Conservation (phyloP, 2,888 invertebrate genomes). For the Stenchaetothrips biformis region DNA sequence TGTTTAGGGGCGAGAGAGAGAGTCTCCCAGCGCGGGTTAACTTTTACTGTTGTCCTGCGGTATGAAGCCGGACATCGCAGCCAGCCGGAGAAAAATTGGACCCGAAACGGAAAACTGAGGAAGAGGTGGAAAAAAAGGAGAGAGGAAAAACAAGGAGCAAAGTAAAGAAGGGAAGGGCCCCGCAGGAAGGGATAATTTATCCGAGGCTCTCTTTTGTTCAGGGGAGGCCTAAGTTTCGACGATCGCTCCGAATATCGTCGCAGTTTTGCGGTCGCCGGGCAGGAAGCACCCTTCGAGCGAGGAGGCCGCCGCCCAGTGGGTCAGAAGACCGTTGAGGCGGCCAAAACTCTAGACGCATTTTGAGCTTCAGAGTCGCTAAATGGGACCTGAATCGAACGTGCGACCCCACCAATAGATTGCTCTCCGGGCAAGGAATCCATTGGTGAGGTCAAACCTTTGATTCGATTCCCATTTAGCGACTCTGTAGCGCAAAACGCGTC, state of each 20-base stretch:
- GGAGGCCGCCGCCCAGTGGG: no score
- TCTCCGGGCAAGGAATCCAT: no score
- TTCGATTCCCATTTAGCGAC: no score
- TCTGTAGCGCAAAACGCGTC: no score
- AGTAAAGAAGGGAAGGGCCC: background rate
- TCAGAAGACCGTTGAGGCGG: no score
- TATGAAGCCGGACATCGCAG: background rate
- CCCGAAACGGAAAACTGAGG: background rate
- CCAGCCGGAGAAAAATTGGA: conserved; percentile 15
- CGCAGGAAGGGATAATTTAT: conserved; percentile 2
- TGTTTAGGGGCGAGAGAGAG: background rate
- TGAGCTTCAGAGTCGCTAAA: no score
- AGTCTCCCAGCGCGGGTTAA: background rate
- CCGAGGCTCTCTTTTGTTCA: background rate
- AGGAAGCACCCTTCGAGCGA: no score
- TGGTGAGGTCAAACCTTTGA: no score
- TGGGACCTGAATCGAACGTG: no score
- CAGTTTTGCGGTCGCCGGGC: background rate
- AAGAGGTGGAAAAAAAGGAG: background rate
- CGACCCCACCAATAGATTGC: no score
- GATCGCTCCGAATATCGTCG: background rate
- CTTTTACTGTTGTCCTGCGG: conserved; percentile 14
- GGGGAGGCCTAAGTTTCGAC: background rate
- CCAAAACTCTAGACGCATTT: no score
- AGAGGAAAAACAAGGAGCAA: background rate